Evolutionary conservation across 2,888 invertebrate genomes (phyloP).

Genomic region (Aporophyla nigra): DNA sequence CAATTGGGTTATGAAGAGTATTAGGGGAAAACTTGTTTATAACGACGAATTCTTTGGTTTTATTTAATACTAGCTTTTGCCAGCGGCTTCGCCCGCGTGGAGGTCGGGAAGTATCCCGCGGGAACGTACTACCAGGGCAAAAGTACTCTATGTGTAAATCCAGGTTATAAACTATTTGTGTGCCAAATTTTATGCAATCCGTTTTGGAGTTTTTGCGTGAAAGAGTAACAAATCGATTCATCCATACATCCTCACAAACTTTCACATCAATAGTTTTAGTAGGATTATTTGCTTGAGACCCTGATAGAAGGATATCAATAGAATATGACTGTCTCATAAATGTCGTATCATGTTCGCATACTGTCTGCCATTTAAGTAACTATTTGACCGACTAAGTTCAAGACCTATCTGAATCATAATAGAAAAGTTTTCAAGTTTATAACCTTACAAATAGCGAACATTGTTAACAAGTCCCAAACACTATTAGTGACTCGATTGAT

Average conservation of each 20-base stretch:
- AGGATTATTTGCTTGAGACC: background rate
- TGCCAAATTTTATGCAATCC: too few relatives aligned
- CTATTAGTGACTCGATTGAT: conserved; percentile 70
- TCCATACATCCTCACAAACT: too few relatives aligned
- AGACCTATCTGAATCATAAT: conserved; percentile 6
- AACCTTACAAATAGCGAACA: conserved; percentile 43
- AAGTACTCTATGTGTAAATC: too few relatives aligned
- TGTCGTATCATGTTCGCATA: background rate
- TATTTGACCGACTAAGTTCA: background rate
- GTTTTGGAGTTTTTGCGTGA: too few relatives aligned
- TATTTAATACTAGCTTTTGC: background rate
- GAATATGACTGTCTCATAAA: background rate
- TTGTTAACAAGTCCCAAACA: conserved; percentile 56
- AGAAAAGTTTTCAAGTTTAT: conserved; percentile 21
- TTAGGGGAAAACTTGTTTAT: conserved; percentile 60
- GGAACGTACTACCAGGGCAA: too few relatives aligned
- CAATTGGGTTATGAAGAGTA: conserved; percentile 70
- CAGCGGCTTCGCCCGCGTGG: too few relatives aligned
- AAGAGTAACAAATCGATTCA: too few relatives aligned
- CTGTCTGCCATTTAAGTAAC: background rate
- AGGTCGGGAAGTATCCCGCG: too few relatives aligned
- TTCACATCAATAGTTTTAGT: too few relatives aligned
- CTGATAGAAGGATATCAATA: background rate
- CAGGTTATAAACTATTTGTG: too few relatives aligned
- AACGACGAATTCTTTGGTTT: conserved; percentile 19